phyloP scores from a whole-genome alignment of 2,888 invertebrate genomes.

The Onthophagus sagittarius region DNA sequence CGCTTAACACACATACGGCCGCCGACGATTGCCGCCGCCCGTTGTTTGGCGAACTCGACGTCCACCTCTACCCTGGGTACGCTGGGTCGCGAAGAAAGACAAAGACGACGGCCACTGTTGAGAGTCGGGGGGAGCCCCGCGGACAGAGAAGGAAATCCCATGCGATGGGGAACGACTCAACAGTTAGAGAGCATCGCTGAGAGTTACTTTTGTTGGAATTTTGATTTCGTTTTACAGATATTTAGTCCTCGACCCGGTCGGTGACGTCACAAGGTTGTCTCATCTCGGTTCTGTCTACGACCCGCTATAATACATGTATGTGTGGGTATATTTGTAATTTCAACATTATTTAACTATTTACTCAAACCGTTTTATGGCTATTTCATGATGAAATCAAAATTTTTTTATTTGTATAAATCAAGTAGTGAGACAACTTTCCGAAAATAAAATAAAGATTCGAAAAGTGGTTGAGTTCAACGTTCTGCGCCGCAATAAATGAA shows the following conservation, averaged over 20 bases:
- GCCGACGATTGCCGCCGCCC: slow-evolving; percentile 16
- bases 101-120: slow-evolving; percentile 33
- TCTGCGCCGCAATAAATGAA: background rate
- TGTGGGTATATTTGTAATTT: background rate
- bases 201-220: slow-evolving; percentile 46
- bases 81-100: slow-evolving; percentile 4
- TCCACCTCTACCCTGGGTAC: background rate
- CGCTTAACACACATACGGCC: slow-evolving; percentile 38
- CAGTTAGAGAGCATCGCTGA: slow-evolving; percentile 33
- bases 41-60: slow-evolving; percentile 26
- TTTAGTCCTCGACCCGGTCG: slow-evolving; percentile 12
- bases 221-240: slow-evolving; percentile 41
- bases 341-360: background rate
- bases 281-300: background rate
- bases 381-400: too few relatives aligned
- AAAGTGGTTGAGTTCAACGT: background rate
- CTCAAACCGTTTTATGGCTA: too few relatives aligned
- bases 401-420: too few relatives aligned
- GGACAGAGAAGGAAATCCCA: too few relatives aligned
- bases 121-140: slow-evolving; percentile 40
- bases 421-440: too few relatives aligned
- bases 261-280: slow-evolving; percentile 34
- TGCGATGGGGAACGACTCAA: slow-evolving; percentile 24
- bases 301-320: background rate
- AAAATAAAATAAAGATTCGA: too few relatives aligned